Conservation (phyloP, 2,113 vertebrate genomes). For the Corydoras maculifer region DNA sequence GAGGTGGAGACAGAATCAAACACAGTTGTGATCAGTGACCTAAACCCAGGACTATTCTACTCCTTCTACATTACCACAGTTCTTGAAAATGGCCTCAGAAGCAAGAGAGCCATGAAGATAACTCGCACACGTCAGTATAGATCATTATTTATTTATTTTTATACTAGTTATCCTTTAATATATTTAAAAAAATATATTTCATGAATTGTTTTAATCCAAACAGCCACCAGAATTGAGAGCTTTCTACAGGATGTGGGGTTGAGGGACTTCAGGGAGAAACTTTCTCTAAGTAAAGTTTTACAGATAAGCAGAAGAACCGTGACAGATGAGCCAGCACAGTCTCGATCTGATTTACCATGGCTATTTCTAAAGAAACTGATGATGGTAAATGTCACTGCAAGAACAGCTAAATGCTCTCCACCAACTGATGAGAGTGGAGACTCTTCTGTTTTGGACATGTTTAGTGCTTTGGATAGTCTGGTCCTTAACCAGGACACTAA, state of each 20-base stretch:
- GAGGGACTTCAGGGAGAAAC: conserved; percentile 37
- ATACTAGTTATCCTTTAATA: too few relatives aligned
- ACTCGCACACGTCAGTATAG: too few relatives aligned
- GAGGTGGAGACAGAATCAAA: too few relatives aligned
- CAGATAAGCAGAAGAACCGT: conserved; percentile 45
- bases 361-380: conserved; percentile 56
- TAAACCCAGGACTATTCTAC: too few relatives aligned
- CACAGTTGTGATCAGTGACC: too few relatives aligned
- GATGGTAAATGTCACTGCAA: conserved; percentile 58
- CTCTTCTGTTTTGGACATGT: background rate
- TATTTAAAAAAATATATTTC: too few relatives aligned
- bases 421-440: conserved; percentile 5
- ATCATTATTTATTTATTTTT: too few relatives aligned
- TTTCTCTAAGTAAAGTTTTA: conserved; percentile 46
- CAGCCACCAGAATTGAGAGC: background rate
- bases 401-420: conserved; percentile 32
- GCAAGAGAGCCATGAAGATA: too few relatives aligned
- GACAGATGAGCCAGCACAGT: conserved; percentile 39
- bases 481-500: background rate
- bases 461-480: conserved; percentile 12
- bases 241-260: conserved; percentile 47
- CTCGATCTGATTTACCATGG: conserved; percentile 47
- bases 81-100: too few relatives aligned
- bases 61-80: too few relatives aligned
- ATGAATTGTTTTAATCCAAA: too few relatives aligned